Conservation (phyloP, 2,113 vertebrate species). For the Marmota monax region DNA sequence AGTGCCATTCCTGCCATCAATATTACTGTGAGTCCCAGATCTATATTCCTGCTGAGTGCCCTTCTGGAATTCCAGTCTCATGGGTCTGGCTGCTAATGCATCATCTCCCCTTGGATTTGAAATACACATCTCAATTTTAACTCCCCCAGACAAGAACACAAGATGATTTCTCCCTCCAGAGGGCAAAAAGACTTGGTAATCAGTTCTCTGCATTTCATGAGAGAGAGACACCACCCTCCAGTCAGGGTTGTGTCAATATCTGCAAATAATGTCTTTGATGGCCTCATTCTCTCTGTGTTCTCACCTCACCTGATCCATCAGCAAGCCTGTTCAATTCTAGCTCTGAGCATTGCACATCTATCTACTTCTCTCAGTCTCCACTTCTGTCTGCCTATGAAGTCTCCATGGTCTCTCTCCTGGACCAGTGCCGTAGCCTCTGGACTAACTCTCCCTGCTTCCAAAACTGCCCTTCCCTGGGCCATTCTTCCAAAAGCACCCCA, state of each 20-base stretch:
- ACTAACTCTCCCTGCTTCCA: not conserved
- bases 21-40: not conserved
- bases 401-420: too few species aligned
- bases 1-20: not conserved
- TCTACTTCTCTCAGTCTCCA: not conserved
- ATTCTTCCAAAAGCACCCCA: not conserved
- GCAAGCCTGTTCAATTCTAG: not conserved
- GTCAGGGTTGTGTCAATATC: not conserved
- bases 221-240: rapidly evolving
- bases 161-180: rapidly evolving
- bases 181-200: not conserved
- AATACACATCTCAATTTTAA: not conserved
- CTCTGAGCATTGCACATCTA: too few species aligned
- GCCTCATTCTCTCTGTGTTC: not conserved
- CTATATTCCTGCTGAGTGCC: too few species aligned
- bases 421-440: too few species aligned
- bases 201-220: not conserved
- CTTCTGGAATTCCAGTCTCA: not conserved
- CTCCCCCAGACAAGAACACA: rapidly evolving
- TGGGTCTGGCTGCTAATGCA: not conserved
- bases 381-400: not conserved
- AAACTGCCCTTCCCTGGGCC: not conserved
- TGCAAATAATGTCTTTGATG: not conserved
- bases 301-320: not conserved
- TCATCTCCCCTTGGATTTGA: not conserved